phyloP scores from a whole-genome alignment of 2,888 invertebrate species.

The Trachelus troglodyta region DNA sequence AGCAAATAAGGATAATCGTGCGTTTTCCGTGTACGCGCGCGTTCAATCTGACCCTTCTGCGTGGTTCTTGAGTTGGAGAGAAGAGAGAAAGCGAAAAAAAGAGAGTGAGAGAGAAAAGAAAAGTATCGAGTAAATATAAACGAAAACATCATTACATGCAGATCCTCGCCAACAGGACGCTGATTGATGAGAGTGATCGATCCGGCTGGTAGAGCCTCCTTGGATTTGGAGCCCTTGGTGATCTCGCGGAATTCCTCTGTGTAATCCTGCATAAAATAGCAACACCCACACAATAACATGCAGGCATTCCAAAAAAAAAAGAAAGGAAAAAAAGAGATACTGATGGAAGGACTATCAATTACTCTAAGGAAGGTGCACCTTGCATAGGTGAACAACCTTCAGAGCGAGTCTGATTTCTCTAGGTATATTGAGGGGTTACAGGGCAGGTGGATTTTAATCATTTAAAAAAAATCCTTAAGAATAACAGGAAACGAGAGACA shows the following conservation, averaged over 20 bases:
- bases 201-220: conserved; percentile 91
- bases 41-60: too few species aligned
- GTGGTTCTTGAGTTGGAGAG: conserved; percentile 48
- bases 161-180: conserved; percentile 93
- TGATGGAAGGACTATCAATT: too few species aligned
- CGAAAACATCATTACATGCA: conserved; percentile 77
- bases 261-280: conserved; percentile 82
- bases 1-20: too few species aligned
- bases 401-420: too few species aligned
- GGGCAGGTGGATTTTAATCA: too few species aligned
- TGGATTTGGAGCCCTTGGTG: conserved; percentile 89
- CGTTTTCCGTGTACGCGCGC: too few species aligned
- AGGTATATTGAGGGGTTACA: too few species aligned
- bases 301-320: conserved; percentile 63
- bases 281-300: conserved; percentile 67
- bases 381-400: too few species aligned
- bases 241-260: conserved; percentile 97
- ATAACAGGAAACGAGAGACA: too few species aligned
- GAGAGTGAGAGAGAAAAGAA: conserved; percentile 41
- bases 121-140: conserved; percentile 24
- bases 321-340: too few species aligned
- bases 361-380: too few species aligned
- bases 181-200: conserved; percentile 96
- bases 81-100: conserved; percentile 50
- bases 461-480: too few species aligned